phyloP scores from a whole-genome alignment of 2,888 invertebrate genomes.

The Tortricodes alternella region DNA sequence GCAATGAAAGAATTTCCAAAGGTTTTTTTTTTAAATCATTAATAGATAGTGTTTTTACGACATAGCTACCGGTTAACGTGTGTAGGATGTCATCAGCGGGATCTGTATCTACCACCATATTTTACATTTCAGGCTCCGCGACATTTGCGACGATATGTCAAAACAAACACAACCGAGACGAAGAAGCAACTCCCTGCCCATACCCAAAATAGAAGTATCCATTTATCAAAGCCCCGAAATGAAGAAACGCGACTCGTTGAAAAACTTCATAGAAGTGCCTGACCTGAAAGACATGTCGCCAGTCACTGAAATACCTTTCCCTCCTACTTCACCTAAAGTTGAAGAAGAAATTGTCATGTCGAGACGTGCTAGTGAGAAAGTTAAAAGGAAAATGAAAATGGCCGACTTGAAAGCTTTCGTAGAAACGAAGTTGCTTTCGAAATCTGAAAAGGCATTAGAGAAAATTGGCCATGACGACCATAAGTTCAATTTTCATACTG shows the following conservation, averaged over 20 bases:
- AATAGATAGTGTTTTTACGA: neutral
- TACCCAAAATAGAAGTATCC: constrained; percentile 95
- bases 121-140: constrained; percentile 85
- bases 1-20: too few species aligned
- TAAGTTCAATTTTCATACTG: constrained; percentile 79
- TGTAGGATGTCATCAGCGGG: too few species aligned
- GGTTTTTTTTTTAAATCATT: too few species aligned
- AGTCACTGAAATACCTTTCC: constrained; percentile 79
- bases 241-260: constrained; percentile 85
- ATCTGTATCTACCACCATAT: too few species aligned
- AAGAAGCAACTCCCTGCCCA: constrained; percentile 95
- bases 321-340: constrained; percentile 51
- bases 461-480: constrained; percentile 92
- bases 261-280: constrained; percentile 91
- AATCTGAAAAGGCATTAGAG: constrained; percentile 95
- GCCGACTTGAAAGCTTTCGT: constrained; percentile 95
- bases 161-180: constrained; percentile 91
- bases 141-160: constrained; percentile 92
- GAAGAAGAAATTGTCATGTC: constrained; percentile 71
- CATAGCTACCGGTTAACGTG: too few species aligned
- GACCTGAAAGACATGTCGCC: constrained; percentile 87
- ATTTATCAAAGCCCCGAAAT: constrained; percentile 90
- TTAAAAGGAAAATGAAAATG: constrained; percentile 94
- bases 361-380: constrained; percentile 90
- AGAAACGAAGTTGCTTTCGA: constrained; percentile 94